Evolutionary conservation across 2,797 vertebrate genomes (phyloP).

Genomic region (Neosalanx taihuensis): DNA sequence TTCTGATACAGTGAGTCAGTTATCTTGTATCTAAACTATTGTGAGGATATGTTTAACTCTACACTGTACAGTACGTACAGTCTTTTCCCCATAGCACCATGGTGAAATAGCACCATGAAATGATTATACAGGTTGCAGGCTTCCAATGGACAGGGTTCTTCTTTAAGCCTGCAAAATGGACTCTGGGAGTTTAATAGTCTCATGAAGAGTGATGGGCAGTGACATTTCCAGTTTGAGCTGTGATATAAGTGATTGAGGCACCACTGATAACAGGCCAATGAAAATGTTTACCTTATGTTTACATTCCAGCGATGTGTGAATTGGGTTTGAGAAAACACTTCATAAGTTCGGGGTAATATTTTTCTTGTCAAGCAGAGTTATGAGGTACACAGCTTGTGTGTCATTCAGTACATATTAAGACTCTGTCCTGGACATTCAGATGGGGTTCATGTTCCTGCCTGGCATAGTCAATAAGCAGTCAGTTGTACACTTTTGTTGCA

Average conservation of each 20-base stretch:
- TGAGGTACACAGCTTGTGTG: conserved; percentile 62
- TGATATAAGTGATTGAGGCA: conserved; percentile 59
- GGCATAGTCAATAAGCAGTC: conserved; percentile 58
- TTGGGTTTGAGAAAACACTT: conserved; percentile 58
- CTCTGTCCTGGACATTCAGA: conserved; percentile 44
- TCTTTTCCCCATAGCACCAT: background rate
- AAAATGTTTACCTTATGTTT: conserved; percentile 76
- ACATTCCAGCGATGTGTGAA: conserved; percentile 69
- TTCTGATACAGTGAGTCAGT: conserved; percentile 35
- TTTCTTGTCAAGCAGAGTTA: conserved; percentile 51
- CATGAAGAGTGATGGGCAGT: conserved; percentile 54
- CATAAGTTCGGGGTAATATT: conserved; percentile 51
- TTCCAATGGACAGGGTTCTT: background rate
- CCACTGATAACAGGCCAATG: conserved; percentile 74
- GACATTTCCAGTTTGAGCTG: conserved; percentile 67
- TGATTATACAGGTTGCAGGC: background rate
- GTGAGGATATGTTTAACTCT: conserved; percentile 28
- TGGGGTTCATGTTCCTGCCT: conserved; percentile 58
- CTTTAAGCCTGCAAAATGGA: background rate
- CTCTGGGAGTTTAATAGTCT: conserved; percentile 42
- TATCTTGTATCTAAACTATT: conserved; percentile 44
- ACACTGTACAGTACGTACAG: conserved; percentile 63
- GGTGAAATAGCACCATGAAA: background rate
- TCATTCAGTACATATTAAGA: conserved; percentile 43
- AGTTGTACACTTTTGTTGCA: conserved; percentile 52